These are phyloP conservation scores for Molossus alvarezi DNA, from an alignment of 2,797 vertebrate genomes.

Conservation along the genomic window DNA sequence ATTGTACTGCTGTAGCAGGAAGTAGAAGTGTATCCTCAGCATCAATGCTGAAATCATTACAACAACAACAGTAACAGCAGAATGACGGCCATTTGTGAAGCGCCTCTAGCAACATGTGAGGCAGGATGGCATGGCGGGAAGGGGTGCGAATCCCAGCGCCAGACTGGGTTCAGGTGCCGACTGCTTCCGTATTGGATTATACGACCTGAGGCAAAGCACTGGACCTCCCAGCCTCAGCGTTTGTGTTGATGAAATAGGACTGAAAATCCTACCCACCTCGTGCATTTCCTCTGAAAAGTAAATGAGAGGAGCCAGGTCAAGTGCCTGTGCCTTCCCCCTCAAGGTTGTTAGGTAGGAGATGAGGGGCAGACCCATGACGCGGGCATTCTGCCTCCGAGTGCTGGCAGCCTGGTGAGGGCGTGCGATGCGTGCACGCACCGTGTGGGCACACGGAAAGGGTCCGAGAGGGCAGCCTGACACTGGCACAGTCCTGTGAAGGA, in stretches of 20 bases:
- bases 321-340: neutral
- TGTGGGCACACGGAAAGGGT: neutral
- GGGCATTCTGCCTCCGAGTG: neutral
- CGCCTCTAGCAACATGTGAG: too few relatives aligned
- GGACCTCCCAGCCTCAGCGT: accelerated
- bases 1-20: accelerated
- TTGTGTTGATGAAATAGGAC: neutral
- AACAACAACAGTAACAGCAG: neutral
- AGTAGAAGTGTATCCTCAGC: neutral
- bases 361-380: neutral
- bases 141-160: neutral
- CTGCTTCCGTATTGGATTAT: neutral
- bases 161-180: neutral
- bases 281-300: neutral
- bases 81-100: neutral
- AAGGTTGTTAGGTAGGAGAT: accelerated
- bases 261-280: neutral
- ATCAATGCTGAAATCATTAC: neutral
- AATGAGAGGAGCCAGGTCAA: neutral
- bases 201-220: neutral
- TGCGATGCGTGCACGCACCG: accelerated
- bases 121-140: neutral
- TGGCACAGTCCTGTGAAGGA: accelerated
- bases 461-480: neutral
- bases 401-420: accelerated